phyloP scores from a whole-genome alignment of 1,140 invertebrate genomes.

The Diploscapter pachys region DNA sequence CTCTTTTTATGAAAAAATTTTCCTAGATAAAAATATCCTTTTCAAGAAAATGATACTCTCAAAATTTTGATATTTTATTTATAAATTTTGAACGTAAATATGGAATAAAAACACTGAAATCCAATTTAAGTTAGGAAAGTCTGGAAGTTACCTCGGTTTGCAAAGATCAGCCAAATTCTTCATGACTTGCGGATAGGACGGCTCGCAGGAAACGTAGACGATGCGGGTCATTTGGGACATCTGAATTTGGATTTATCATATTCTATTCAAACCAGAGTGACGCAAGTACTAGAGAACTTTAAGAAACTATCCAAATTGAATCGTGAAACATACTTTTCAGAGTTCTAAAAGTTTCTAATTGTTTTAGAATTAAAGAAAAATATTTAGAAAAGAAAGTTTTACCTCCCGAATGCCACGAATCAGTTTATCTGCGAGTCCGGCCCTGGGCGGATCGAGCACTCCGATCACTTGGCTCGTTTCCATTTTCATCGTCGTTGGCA shows the following conservation, averaged over 20 bases:
- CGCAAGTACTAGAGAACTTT: too few species aligned
- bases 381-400: neutral
- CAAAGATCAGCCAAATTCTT: constrained; percentile 80
- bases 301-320: too few species aligned
- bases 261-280: neutral
- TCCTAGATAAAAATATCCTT: neutral
- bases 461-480: constrained; percentile 72
- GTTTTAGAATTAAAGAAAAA: neutral
- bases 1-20: neutral
- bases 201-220: constrained; percentile 87
- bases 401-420: constrained; percentile 50
- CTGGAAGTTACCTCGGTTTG: constrained; percentile 62
- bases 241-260: constrained; percentile 43
- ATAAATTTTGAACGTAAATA: constrained; percentile 1
- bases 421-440: constrained; percentile 52
- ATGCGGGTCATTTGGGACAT: constrained; percentile 73
- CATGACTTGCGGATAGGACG: constrained; percentile 69
- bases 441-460: constrained; percentile 89
- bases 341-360: neutral
- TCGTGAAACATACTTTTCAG: neutral
- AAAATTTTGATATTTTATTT: neutral
- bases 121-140: neutral
- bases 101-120: neutral
- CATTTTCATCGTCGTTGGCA: constrained; percentile 9
- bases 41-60: too few species aligned